Conservation (phyloP, 92 coral and sea anemone species). For the Epizoanthus scotinus region DNA sequence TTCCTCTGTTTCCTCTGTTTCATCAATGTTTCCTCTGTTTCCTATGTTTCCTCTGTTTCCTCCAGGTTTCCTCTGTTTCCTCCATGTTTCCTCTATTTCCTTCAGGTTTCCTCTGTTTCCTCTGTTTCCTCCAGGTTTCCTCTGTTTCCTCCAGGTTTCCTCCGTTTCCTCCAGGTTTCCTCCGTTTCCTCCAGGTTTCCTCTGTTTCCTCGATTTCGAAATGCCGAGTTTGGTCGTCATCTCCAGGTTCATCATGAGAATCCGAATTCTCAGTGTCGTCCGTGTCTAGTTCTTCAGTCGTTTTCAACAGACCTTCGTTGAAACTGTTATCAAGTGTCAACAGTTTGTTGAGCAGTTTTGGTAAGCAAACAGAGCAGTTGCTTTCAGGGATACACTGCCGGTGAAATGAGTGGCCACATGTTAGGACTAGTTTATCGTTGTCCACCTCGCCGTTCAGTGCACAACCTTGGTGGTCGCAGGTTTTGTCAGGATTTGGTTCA, state of each 20-base stretch:
- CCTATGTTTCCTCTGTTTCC: no score
- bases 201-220: no score
- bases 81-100: no score
- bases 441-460: background rate
- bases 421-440: constrained; percentile 12
- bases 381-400: constrained; percentile 10
- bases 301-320: constrained; percentile 37
- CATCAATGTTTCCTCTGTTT: no score
- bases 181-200: no score
- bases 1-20: no score
- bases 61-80: no score
- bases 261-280: constrained; percentile 19
- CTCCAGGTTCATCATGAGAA: constrained; percentile 19
- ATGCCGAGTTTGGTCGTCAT: constrained; percentile 39
- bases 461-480: constrained; percentile 33
- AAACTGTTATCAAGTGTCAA: constrained; percentile 24
- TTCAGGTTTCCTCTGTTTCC: no score
- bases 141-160: no score
- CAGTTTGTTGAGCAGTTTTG: constrained; percentile 24
- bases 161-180: no score
- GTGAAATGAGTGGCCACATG: constrained; percentile 59
- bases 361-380: constrained; percentile 34
- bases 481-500: constrained; percentile 39
- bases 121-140: no score
- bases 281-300: constrained; percentile 5